Base-by-base conservation (phyloP, 2,888 invertebrate species). In the Sialis fuliginosa region DNA sequence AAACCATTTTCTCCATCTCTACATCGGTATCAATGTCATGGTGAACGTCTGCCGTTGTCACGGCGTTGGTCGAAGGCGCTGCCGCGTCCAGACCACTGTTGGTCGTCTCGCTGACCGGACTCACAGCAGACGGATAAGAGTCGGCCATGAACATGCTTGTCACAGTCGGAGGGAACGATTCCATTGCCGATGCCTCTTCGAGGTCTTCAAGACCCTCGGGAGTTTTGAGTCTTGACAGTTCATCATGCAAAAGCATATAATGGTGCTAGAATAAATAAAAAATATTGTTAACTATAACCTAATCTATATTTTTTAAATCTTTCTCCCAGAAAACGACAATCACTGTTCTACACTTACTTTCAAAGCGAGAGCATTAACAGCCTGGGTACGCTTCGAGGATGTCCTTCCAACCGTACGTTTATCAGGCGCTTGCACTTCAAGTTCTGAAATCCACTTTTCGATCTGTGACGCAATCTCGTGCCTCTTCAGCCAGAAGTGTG, bases 401-500 rank as follows among this genome's bases (percentile, higher is more conserved):
- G 85, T 81, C 52, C 77, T 80, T 55, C 85, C 75, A 56, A 83
- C 82, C 50, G 82, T 81, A 48, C 86, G 75, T 64, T 81, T 83
- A 67, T 84, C 87, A 55, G 70, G 76, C 59, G 73, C 76, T 57
- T 81, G 81, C 49, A 77, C 74, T 62, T 90, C 89, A 62, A 90
- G 73, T 59, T 93, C 92, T 49, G 78, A 75, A 57, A 93, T 84
- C 93, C 93, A 93, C 52, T 77, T 77, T 58, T 91, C 87, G 52
- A 92, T 81, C 65, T 93, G 92, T 54, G 78, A 73, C 61, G 87
- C 77, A 54, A 95, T 86, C 68, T 93, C 92, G 58, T 87, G 79
- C 49, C 88, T 77, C 65, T 95, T 95, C 58, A 93, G 72, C 84
- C 90, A 95, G 67, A 95, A 95, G 65, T 95, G 95, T 31, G 86